Evolutionary conservation across 2,888 invertebrate genomes (phyloP).

Genomic region (Chaetogeoica ovagalla): DNA sequence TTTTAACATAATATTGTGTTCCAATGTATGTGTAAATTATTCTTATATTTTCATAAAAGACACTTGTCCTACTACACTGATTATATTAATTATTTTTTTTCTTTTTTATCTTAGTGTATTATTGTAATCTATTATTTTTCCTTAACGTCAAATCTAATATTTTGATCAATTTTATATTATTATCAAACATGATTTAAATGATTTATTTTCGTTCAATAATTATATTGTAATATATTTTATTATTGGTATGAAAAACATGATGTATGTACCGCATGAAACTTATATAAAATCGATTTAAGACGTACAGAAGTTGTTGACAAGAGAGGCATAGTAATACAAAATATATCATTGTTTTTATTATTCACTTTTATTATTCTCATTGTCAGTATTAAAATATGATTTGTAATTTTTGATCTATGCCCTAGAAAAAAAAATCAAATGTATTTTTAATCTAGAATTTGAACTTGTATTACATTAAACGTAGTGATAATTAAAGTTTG

Average conservation of each 20-base stretch:
- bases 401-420: slow-evolving; percentile 20
- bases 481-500: slow-evolving; percentile 14
- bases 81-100: not conserved
- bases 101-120: too few species aligned
- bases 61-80: not conserved
- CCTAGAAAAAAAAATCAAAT: not conserved
- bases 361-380: slow-evolving; percentile 14
- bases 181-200: too few species aligned
- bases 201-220: too few species aligned
- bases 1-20: not conserved
- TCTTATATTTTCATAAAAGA: not conserved
- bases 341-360: slow-evolving; percentile 20
- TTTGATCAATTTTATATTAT: too few species aligned
- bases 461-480: slow-evolving; percentile 12
- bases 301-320: slow-evolving; percentile 13
- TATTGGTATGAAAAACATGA: too few species aligned
- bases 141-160: too few species aligned
- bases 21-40: not conserved
- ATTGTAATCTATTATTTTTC: too few species aligned
- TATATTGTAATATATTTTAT: too few species aligned
- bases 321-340: slow-evolving; percentile 19
- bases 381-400: slow-evolving; percentile 37
- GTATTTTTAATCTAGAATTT: slow-evolving; percentile 6
- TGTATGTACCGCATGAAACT: too few species aligned
- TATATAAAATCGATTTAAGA: not conserved